Conservation (phyloP, 2,888 invertebrate species). For the Pogonocherus hispidulus region DNA sequence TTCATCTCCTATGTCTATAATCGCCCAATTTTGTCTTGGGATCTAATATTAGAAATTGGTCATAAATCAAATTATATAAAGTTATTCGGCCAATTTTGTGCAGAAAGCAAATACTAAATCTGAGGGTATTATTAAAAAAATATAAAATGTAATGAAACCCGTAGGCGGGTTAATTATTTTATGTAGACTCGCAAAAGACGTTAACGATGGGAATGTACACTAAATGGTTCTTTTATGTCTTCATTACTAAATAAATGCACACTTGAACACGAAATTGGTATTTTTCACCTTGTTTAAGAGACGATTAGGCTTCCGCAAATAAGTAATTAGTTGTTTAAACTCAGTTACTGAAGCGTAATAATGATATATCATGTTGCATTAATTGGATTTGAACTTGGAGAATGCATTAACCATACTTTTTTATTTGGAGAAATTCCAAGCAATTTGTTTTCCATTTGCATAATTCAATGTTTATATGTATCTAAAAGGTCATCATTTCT, state of each 20-base stretch:
- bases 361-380: neutral
- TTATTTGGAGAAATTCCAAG: neutral
- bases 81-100: constrained; percentile 39
- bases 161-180: constrained; percentile 18
- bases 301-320: constrained; percentile 2
- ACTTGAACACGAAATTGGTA: neutral
- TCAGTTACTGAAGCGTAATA: neutral
- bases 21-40: too few relatives aligned
- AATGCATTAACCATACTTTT: neutral
- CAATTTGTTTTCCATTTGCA: neutral
- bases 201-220: constrained; percentile 20
- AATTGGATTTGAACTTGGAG: neutral
- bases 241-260: constrained; percentile 20
- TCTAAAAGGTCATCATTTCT: too few relatives aligned
- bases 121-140: constrained; percentile 42
- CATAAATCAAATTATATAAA: constrained; percentile 44
- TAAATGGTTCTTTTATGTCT: constrained; percentile 16
- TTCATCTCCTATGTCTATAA: constrained; percentile 35
- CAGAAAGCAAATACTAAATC: constrained; percentile 32
- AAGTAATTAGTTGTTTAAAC: constrained; percentile 5
- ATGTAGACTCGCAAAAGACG: constrained; percentile 7
- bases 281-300: constrained; percentile 18
- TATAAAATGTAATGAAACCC: constrained; percentile 27
- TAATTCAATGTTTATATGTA: neutral
- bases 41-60: constrained; percentile 45